These are phyloP conservation scores for Etheostoma cragini DNA, from an alignment of 2,113 vertebrate genomes.

Conservation along the genomic window DNA sequence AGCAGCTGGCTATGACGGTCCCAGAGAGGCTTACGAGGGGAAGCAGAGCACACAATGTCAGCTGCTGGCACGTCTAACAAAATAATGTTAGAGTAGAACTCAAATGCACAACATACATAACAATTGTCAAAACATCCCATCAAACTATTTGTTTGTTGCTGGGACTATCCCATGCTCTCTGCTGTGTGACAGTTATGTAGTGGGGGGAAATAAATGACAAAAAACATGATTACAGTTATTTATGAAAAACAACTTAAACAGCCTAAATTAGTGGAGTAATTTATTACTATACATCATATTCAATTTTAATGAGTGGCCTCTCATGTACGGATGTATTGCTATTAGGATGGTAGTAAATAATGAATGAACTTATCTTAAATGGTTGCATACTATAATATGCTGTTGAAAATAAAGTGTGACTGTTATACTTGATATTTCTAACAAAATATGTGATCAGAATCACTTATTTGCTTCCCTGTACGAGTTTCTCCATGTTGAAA, in stretches of 20 bases:
- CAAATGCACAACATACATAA: constrained; percentile 48
- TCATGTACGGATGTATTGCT: constrained; percentile 37
- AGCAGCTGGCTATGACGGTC: constrained; percentile 72
- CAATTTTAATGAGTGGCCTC: constrained; percentile 37
- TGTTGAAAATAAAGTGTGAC: constrained; percentile 67
- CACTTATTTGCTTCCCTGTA: constrained; percentile 23
- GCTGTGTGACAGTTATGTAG: constrained; percentile 22
- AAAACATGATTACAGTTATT: constrained; percentile 5
- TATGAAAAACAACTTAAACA: constrained; percentile 18
- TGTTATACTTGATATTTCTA: constrained; percentile 57
- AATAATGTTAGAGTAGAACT: constrained; percentile 49
- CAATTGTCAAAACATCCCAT: constrained; percentile 46
- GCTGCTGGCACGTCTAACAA: constrained; percentile 71
- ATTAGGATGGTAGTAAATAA: constrained; percentile 44
- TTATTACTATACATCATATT: constrained; percentile 10
- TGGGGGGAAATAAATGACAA: constrained; percentile 25
- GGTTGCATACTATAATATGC: constrained; percentile 46
- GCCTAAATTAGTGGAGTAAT: constrained; percentile 46
- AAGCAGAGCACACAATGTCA: constrained; percentile 73
- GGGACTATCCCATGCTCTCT: constrained; percentile 23
- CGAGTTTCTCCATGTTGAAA: constrained; percentile 10
- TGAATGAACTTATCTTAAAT: constrained; percentile 54
- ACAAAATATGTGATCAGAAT: constrained; percentile 44
- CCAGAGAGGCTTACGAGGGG: constrained; percentile 65
- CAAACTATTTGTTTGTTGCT: constrained; percentile 31